phyloP scores from a whole-genome alignment of 2,797 vertebrate genomes.

The Lacerta viridis region DNA sequence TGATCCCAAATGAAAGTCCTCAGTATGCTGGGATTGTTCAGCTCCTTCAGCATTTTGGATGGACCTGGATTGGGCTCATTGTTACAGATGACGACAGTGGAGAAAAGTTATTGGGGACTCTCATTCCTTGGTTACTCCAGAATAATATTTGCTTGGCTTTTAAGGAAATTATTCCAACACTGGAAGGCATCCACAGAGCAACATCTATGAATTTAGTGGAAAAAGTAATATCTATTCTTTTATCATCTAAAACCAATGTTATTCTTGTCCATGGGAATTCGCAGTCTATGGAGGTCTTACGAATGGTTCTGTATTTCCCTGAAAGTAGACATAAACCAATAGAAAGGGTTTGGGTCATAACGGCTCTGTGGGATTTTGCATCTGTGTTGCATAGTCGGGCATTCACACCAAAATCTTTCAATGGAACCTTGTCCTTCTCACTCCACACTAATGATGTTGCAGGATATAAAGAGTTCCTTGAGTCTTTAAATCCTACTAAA shows the following conservation, averaged over 20 bases:
- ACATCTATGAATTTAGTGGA: neutral
- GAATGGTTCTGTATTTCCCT: neutral
- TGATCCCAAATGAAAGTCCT: neutral
- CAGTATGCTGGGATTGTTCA: neutral
- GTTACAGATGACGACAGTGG: neutral
- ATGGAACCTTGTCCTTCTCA: slow-evolving; percentile 7
- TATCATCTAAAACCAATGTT: neutral
- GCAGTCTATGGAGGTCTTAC: neutral
- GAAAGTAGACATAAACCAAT: neutral
- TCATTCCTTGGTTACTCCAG: neutral
- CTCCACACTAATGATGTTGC: neutral
- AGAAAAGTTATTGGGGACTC: neutral
- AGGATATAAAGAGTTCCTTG: neutral
- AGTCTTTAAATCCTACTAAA: neutral
- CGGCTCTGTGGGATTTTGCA: slow-evolving; percentile 8
- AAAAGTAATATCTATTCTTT: neutral
- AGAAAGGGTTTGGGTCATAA: neutral
- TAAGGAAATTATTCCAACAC: neutral
- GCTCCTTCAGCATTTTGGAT: slow-evolving; percentile 2
- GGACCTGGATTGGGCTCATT: slow-evolving; percentile 29
- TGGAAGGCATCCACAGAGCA: neutral
- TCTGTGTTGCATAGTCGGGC: neutral
- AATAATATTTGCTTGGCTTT: slow-evolving; percentile 9
- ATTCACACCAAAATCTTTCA: neutral
- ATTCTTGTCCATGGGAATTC: neutral